A percentile compares a stretch with the other conserved stretches of the same genome.
These are phyloP conservation scores for Acanthochromis polyacanthus DNA, from an alignment of 2,113 vertebrate species.

Conservation along the genomic window DNA sequence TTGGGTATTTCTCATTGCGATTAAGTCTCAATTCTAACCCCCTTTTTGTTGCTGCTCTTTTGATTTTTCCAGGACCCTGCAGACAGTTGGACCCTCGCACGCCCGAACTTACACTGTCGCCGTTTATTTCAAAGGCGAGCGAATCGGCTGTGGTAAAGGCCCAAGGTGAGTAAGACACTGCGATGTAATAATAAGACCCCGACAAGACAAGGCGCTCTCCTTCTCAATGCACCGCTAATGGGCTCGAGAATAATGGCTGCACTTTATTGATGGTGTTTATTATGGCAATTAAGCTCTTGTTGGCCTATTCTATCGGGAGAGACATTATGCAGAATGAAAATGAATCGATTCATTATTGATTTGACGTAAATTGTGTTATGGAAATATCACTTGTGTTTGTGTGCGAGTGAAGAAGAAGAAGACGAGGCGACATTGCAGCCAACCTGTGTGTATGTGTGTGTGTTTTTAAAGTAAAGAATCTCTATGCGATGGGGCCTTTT, in stretches of 20 bases:
- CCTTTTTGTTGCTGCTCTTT: neutral
- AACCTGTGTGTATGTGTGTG: neutral
- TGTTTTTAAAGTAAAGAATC: slow-evolving; percentile 60
- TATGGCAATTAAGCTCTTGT: slow-evolving; percentile 74
- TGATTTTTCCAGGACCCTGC: slow-evolving; percentile 90
- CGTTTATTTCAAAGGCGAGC: slow-evolving; percentile 98
- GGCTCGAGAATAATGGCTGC: slow-evolving; percentile 67
- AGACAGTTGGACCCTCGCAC: slow-evolving; percentile 97
- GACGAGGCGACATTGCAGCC: neutral
- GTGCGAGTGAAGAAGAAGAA: neutral
- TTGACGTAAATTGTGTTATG: slow-evolving; percentile 69
- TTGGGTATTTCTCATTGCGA: neutral
- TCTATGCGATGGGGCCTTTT: slow-evolving; percentile 40
- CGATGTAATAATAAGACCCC: slow-evolving; percentile 41
- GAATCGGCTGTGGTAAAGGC: slow-evolving; percentile 98
- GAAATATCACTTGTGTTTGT: slow-evolving; percentile 58
- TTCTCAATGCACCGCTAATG: slow-evolving; percentile 63
- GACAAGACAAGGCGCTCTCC: slow-evolving; percentile 29
- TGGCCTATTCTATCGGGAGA: slow-evolving; percentile 59
- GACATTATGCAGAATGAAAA: slow-evolving; percentile 76
- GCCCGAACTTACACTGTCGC: slow-evolving; percentile 98
- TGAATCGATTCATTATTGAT: slow-evolving; percentile 78
- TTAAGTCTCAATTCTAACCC: slow-evolving; percentile 24
- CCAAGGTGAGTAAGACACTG: slow-evolving; percentile 89
- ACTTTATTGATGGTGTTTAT: slow-evolving; percentile 76